Evolutionary conservation across 1,140 invertebrate species (phyloP), one percentile per base, ranked within the genome.

Genomic region (Drosophila nasuta): DNA sequence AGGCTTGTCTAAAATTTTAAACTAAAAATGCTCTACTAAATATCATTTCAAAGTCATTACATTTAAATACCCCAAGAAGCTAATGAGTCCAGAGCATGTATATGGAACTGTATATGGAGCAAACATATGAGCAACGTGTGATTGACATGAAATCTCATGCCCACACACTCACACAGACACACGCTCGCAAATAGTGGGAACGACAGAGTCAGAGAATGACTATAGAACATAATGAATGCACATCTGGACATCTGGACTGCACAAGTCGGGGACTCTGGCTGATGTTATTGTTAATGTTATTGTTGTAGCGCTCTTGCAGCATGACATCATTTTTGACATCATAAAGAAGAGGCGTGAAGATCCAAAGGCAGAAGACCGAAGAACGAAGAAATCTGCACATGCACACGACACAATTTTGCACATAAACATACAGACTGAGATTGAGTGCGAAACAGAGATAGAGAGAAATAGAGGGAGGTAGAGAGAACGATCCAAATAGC

Each of bases 291-390:
- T 46, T 73, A 48, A 33, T 54, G 20, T 69, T 48, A 56, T 70
- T 70, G 66, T 72, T 79, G 74, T 73, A 43, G 80, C 83, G 83
- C 85, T 89, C 83, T 88, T 88, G 83, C 81, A 85, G 83, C 83
- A 88, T 88, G 83, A 88, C 83, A 88, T 88, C 83, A 88, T 88
- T 88, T 85, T 68, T 88, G 83, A 86, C 83, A 88, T 83, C 80
- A 78, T 65, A 79, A 71, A 78, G 70, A 33, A 5, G 35, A 78
- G 69, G 43, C 48, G 48, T 46, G 11, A 62, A 59, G 25, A 52
- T 3, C 28, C 25, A 46, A 38, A 10, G 8, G 0, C 6, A 3
- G 8, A 10, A 5, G 7, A 38, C 10, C 2, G 35, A 10, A 38
- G 35, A 38, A 38, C 35, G 35, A 58, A 62, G 62, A 81, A 86